phyloP scores from a whole-genome alignment of 2,888 invertebrate genomes.

The Argyresthia goedartella region DNA sequence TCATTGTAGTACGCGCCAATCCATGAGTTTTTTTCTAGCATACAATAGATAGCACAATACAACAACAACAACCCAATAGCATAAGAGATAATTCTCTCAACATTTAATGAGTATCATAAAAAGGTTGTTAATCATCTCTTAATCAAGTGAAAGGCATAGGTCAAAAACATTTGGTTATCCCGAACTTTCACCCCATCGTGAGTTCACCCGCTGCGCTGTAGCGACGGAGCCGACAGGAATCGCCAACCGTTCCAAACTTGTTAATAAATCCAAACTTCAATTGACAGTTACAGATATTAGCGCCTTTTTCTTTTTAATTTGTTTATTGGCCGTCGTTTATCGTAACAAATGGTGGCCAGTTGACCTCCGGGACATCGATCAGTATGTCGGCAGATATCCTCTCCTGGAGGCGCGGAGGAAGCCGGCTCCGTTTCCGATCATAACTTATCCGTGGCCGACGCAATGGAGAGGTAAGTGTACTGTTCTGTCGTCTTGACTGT shows the following conservation, averaged over 20 bases:
- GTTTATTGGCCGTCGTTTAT: slow-evolving; percentile 2
- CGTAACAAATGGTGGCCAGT: slow-evolving; percentile 6
- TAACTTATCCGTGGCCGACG: slow-evolving; percentile 20
- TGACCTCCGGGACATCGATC: slow-evolving; percentile 25
- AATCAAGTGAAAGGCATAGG: too few relatives aligned
- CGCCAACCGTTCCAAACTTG: not conserved
- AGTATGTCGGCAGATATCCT: slow-evolving; percentile 15
- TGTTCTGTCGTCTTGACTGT: not conserved
- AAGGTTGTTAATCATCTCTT: too few relatives aligned
- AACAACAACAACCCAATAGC: too few relatives aligned
- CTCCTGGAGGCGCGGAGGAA: slow-evolving; percentile 33
- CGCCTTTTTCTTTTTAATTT: not conserved
- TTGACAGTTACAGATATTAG: not conserved
- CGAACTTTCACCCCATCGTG: too few relatives aligned
- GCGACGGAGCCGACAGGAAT: too few relatives aligned
- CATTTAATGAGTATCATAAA: too few relatives aligned
- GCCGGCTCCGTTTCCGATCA: slow-evolving; percentile 34
- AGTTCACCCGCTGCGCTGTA: too few relatives aligned
- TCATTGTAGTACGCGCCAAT: too few relatives aligned
- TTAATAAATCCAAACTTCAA: not conserved
- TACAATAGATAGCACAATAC: too few relatives aligned
- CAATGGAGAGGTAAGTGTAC: not conserved
- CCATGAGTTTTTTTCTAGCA: too few relatives aligned
- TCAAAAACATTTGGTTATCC: too few relatives aligned
- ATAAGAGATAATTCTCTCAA: too few relatives aligned